A percentile compares a stretch with the other conserved stretches of the same genome.
These are phyloP conservation scores for Sorex araneus DNA, from an alignment of 2,113 vertebrate genomes.

Conservation along the genomic window DNA sequence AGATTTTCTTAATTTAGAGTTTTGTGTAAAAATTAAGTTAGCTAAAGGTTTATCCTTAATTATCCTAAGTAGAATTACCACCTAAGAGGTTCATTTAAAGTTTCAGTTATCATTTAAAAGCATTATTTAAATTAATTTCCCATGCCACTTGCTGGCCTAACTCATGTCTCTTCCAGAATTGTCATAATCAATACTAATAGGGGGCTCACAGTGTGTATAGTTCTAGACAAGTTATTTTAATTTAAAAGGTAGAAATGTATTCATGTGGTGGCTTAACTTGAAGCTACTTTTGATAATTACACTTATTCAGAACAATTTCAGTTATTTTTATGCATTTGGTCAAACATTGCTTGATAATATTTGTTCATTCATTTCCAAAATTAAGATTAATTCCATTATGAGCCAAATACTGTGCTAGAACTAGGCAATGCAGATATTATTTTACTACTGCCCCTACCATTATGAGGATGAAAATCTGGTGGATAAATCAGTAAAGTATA, in stretches of 20 bases:
- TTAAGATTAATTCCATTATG: constrained; percentile 15
- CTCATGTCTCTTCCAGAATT: constrained; percentile 64
- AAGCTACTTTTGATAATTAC: constrained; percentile 75
- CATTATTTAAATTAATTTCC: constrained; percentile 83
- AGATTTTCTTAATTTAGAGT: constrained; percentile 52
- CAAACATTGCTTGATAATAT: constrained; percentile 52
- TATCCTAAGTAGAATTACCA: background rate
- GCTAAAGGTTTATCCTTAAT: background rate
- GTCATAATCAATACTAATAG: constrained; percentile 77
- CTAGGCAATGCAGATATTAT: background rate
- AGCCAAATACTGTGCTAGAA: background rate
- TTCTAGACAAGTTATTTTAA: constrained; percentile 77
- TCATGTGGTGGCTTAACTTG: constrained; percentile 68
- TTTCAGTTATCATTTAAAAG: constrained; percentile 63
- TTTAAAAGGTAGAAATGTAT: constrained; percentile 78
- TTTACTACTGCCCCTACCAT: background rate
- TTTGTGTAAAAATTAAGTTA: background rate
- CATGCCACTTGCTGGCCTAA: constrained; percentile 60
- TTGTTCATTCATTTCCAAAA: constrained; percentile 46
- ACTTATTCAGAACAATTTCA: constrained; percentile 67
- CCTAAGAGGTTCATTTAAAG: constrained; percentile 14
- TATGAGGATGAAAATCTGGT: constrained; percentile 7
- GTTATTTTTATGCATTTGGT: constrained; percentile 66
- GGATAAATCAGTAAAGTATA: background rate
- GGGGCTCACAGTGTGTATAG: constrained; percentile 46